Conservation (phyloP, 2,797 vertebrate genomes). For the Notoglanidium macrostoma region DNA sequence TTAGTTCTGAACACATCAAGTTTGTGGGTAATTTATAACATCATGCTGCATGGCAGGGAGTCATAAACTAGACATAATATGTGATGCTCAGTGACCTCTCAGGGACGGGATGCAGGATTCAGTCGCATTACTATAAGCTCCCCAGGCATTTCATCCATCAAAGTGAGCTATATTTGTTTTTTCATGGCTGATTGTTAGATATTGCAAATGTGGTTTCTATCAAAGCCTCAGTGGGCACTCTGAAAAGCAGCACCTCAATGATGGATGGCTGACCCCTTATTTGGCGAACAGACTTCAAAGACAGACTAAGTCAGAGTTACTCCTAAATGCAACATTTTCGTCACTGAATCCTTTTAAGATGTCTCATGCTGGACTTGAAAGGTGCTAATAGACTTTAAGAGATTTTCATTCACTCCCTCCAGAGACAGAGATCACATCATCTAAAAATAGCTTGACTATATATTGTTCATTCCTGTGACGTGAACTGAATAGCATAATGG, state of each 20-base stretch:
- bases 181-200: conserved; percentile 78
- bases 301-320: conserved; percentile 55
- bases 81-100: conserved; percentile 68
- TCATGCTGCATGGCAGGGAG: conserved; percentile 51
- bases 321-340: conserved; percentile 58
- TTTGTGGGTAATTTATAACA: conserved; percentile 47
- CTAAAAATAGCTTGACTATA: conserved; percentile 70
- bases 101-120: conserved; percentile 69
- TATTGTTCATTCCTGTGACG: conserved; percentile 60
- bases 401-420: conserved; percentile 47
- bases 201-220: conserved; percentile 80
- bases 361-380: conserved; percentile 44
- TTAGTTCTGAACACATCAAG: not conserved
- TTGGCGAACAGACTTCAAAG: conserved; percentile 71
- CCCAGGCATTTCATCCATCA: conserved; percentile 80
- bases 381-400: conserved; percentile 40
- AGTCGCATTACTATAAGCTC: conserved; percentile 77
- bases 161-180: conserved; percentile 76
- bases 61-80: conserved; percentile 45
- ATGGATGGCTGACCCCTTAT: conserved; percentile 85
- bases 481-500: conserved; percentile 68
- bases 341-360: conserved; percentile 39
- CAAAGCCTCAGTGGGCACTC: conserved; percentile 67
- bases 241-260: conserved; percentile 75
- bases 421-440: conserved; percentile 67